These are phyloP conservation scores for Misgurnus mizolepis DNA, from an alignment of 2,113 vertebrate species.

Conservation along the genomic window DNA sequence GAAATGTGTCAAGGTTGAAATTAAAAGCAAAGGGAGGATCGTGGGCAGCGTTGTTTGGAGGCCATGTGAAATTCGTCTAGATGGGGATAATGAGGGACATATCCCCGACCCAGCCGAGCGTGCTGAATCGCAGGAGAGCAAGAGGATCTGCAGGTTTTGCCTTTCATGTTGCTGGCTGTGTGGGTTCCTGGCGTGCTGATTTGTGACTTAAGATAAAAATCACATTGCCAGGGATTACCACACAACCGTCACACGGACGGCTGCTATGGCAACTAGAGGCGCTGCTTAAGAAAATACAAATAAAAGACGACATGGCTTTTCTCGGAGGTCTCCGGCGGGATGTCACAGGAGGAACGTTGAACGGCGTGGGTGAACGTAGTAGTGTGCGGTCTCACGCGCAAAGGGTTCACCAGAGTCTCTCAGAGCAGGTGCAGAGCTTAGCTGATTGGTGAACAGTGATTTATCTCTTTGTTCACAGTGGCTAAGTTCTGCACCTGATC, in stretches of 20 bases:
- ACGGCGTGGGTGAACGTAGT: constrained; percentile 5
- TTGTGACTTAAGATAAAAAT: constrained; percentile 99
- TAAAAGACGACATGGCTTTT: constrained; percentile 62
- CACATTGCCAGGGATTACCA: constrained; percentile 99
- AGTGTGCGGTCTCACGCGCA: neutral
- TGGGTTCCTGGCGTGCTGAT: constrained; percentile 99
- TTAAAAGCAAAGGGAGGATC: neutral
- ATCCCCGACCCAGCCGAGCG: constrained; percentile 71
- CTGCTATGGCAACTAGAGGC: constrained; percentile 76
- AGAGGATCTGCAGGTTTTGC: constrained; percentile 51
- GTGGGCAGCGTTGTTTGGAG: constrained; percentile 47
- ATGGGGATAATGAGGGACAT: constrained; percentile 78
- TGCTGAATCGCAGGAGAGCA: constrained; percentile 59
- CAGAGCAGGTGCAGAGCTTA: constrained; percentile 98
- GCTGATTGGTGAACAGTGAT: constrained; percentile 99
- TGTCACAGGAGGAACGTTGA: constrained; percentile 25
- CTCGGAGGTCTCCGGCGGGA: constrained; percentile 46
- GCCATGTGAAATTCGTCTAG: constrained; percentile 73
- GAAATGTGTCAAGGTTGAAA: constrained; percentile 21
- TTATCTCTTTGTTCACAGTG: constrained; percentile 99
- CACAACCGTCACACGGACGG: constrained; percentile 85
- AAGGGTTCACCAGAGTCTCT: constrained; percentile 77
- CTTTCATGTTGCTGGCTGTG: constrained; percentile 87
- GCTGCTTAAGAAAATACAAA: constrained; percentile 51
- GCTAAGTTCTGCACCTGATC: constrained; percentile 99